Conservation (phyloP, 2,113 vertebrate genomes). For the Neodon shergylaensis region DNA sequence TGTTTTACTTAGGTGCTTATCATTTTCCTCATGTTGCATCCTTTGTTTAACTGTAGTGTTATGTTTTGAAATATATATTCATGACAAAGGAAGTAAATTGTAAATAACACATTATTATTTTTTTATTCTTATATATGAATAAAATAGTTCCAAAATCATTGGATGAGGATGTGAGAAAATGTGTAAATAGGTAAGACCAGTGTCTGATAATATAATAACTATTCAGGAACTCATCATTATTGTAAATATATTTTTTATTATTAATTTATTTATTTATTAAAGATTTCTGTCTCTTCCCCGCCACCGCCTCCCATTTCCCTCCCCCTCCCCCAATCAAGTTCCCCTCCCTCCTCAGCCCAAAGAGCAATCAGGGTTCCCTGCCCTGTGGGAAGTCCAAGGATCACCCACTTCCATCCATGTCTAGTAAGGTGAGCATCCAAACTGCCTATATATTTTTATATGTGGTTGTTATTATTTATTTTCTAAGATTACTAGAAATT, state of each 20-base stretch:
- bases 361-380: too few species aligned
- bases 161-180: background rate
- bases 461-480: conserved; percentile 51
- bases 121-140: background rate
- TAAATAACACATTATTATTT: background rate
- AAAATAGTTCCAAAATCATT: background rate
- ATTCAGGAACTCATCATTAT: conserved; percentile 5
- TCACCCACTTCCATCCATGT: too few species aligned
- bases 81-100: background rate
- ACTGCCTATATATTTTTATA: conserved; percentile 7
- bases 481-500: conserved; percentile 34
- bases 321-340: too few species aligned
- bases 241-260: background rate
- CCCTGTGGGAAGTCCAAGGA: too few species aligned
- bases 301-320: too few species aligned
- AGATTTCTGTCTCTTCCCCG: too few species aligned
- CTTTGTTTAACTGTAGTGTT: background rate
- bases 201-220: background rate
- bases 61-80: background rate
- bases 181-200: background rate
- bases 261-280: too few species aligned
- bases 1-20: background rate
- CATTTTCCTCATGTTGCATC: background rate
- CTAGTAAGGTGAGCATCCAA: too few species aligned
- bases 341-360: too few species aligned